These are phyloP conservation scores for Odontamblyopus lacepedii DNA, from an alignment of 2,797 vertebrate genomes.

Conservation along the genomic window DNA sequence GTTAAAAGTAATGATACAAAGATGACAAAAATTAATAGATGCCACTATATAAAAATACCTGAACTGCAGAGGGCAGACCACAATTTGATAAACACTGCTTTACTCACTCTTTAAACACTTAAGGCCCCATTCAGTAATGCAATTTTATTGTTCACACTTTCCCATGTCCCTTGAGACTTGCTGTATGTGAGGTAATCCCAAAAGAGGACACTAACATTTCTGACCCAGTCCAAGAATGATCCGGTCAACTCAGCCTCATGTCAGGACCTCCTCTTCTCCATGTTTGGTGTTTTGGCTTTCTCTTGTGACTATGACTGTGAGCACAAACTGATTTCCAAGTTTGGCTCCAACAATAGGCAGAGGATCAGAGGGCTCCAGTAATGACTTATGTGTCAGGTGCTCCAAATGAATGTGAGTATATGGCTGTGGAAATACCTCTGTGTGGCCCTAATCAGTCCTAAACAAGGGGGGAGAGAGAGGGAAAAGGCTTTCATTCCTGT, in stretches of 20 bases:
- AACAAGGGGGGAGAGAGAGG: constrained; percentile 67
- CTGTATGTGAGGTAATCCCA: constrained; percentile 14
- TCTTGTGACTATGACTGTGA: constrained; percentile 59
- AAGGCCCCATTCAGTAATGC: not conserved
- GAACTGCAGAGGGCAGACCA: not conserved
- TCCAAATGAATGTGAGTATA: constrained; percentile 70
- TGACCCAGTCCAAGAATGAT: constrained; percentile 24
- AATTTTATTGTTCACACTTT: not conserved
- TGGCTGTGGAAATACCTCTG: constrained; percentile 76
- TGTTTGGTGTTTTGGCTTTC: constrained; percentile 59
- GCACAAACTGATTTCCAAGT: constrained; percentile 64
- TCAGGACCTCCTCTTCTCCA: constrained; percentile 55
- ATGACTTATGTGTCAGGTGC: constrained; percentile 76
- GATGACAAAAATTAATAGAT: not conserved
- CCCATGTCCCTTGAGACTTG: not conserved
- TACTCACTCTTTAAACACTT: not conserved
- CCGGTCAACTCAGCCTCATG: constrained; percentile 60
- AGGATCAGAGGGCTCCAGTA: constrained; percentile 68
- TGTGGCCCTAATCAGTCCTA: constrained; percentile 81
- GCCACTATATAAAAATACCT: not conserved
- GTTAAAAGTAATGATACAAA: too few relatives aligned
- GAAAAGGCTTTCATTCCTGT: constrained; percentile 79
- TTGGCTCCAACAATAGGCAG: constrained; percentile 68
- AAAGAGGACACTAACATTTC: constrained; percentile 34
- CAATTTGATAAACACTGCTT: not conserved